Base-by-base conservation (phyloP, 2,797 vertebrate species). In the Ispidina lecontei region DNA sequence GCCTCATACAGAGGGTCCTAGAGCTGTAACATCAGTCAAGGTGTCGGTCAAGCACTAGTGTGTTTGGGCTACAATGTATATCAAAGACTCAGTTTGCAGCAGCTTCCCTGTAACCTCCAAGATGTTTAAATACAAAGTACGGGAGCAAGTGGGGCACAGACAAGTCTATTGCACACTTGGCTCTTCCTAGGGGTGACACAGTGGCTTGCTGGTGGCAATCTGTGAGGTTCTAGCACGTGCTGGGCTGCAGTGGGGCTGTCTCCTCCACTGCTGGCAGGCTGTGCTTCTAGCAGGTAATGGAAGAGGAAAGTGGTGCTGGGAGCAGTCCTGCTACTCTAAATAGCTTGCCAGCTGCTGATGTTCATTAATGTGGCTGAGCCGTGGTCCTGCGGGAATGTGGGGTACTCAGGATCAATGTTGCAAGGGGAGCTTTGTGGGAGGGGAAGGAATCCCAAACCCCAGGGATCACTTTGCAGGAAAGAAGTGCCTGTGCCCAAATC, bases 401-500 rank as follows among this genome's bases (percentile, higher is more conserved):
- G 88, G 55, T 72, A 28, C 69, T 79, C 2, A 1, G n/a, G 60
- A 43, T 74, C 54, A 1, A 23, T 64, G 78, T 22, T 70, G n/a
- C 9, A 18, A 78, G 56, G 67, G 55, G n/a, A 73, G 60, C 52
- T 69, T 43, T 84, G 63, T 18, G 51, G 25, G 25, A 59, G 9
- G 8, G 68, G 41, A 88, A 89, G 79, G 91, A 91, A 93, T 73
- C 65, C 55, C 64, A 69, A 43, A 75, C 59, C 41, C 39, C 37
- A n/a, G 64, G 55, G 65, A 71, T 59, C 28, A 9, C 86, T 93
- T 96, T 90, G 90, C 84, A 83, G 85, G 91, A 91, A 96, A 94
- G 37, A 79, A 56, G 12, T 51, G 55, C 43, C 79, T 68, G 28
- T 86, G 43, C 64, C 63, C 41, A 71, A 73, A 82, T 71, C 72